These are phyloP conservation scores for Adineta ricciae DNA, from an alignment of 2,888 invertebrate genomes.

Conservation along the genomic window DNA sequence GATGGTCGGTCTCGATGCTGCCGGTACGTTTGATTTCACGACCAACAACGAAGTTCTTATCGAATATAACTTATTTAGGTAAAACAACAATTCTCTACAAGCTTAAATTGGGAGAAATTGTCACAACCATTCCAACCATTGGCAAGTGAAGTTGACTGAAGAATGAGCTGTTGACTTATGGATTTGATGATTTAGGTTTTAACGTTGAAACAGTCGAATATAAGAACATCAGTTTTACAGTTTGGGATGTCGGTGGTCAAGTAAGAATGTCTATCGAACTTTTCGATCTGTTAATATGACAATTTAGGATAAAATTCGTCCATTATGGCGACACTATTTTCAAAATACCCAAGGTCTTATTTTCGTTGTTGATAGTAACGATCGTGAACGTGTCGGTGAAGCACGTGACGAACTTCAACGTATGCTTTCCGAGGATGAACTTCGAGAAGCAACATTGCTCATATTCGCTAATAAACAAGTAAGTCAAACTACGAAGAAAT, in stretches of 20 bases:
- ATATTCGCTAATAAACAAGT: slow-evolving; percentile 99
- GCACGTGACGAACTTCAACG: slow-evolving; percentile 60
- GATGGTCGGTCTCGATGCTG: slow-evolving; percentile 21
- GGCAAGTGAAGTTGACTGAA: not conserved
- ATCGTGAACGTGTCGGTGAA: slow-evolving; percentile 41
- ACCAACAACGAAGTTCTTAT: too few species aligned
- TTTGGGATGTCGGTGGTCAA: slow-evolving; percentile 42
- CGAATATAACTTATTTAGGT: slow-evolving; percentile 54
- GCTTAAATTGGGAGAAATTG: slow-evolving; percentile 24
- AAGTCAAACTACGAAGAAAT: too few species aligned
- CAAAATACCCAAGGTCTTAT: slow-evolving; percentile 43
- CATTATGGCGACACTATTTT: slow-evolving; percentile 46
- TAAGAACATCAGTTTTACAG: slow-evolving; percentile 34
- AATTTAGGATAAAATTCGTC: slow-evolving; percentile 50
- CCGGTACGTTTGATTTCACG: not conserved
- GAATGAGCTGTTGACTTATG: too few species aligned
- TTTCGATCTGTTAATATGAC: too few species aligned
- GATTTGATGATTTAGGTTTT: slow-evolving; percentile 26
- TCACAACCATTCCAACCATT: slow-evolving; percentile 27
- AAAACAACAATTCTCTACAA: slow-evolving; percentile 29
- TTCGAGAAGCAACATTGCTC: slow-evolving; percentile 93
- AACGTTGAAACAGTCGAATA: slow-evolving; percentile 35
- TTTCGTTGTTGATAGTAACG: slow-evolving; percentile 47
- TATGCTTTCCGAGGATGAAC: slow-evolving; percentile 97
- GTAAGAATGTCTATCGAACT: too few species aligned